Conservation (phyloP, 1,140 invertebrate genomes). For the Drosophila elegans region DNA sequence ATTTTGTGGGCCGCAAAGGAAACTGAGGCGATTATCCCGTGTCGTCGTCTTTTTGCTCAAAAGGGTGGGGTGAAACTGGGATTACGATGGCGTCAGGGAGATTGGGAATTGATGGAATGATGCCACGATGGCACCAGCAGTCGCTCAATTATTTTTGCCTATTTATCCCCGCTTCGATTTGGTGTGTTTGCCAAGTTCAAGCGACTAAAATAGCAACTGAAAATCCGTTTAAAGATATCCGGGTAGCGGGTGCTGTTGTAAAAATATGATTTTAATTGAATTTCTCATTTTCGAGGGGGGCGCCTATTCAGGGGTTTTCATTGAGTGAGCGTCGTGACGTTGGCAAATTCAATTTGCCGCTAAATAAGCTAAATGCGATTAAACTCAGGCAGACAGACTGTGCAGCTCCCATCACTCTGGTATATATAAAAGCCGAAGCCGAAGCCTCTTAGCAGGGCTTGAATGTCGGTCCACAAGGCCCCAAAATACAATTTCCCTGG, state of each 20-base stretch:
- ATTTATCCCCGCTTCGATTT: slow-evolving; percentile 55
- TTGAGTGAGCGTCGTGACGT: slow-evolving; percentile 9
- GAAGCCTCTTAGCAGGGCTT: slow-evolving; percentile 40
- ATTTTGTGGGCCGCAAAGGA: slow-evolving; percentile 10
- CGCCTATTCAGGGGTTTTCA: slow-evolving; percentile 9
- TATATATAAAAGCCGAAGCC: slow-evolving; percentile 47
- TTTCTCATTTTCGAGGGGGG: slow-evolving; percentile 63
- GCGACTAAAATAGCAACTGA: slow-evolving; percentile 41
- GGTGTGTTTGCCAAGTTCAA: slow-evolving; percentile 44
- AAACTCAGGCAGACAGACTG: slow-evolving; percentile 59
- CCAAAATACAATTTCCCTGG: neutral
- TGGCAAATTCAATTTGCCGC: slow-evolving; percentile 77
- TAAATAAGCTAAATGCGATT: slow-evolving; percentile 82
- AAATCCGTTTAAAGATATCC: slow-evolving; percentile 58
- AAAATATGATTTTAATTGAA: slow-evolving; percentile 82
- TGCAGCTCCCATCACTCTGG: neutral
- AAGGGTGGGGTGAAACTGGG: neutral
- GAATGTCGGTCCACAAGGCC: neutral
- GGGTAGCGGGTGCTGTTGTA: slow-evolving; percentile 8
- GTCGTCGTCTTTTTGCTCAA: slow-evolving; percentile 31
- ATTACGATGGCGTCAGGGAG: neutral
- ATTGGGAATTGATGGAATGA: slow-evolving; percentile 3
- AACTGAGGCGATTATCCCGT: slow-evolving; percentile 53
- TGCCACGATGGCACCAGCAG: slow-evolving; percentile 15
- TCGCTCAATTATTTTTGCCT: slow-evolving; percentile 67